Conservation (phyloP, 2,888 invertebrate species). For the Ditylenchus weischeri region DNA sequence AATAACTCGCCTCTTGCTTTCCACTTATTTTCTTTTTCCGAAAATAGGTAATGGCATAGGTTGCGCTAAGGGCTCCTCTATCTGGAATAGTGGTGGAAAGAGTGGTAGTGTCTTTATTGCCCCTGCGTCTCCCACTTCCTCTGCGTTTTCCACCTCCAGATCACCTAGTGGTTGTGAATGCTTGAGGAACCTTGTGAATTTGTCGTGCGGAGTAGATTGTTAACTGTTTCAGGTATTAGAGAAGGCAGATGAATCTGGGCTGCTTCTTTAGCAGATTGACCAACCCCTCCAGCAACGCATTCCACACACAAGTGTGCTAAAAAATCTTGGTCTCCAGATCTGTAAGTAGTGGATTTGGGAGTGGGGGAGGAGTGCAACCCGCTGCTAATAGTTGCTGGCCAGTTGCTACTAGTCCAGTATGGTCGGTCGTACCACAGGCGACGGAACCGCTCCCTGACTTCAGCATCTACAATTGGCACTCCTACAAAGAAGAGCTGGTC, state of each 20-base stretch:
- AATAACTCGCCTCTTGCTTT: too few species aligned
- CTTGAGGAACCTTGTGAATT: background rate
- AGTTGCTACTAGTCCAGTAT: conserved; percentile 1
- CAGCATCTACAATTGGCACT: conserved; percentile 32
- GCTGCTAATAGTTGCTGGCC: background rate
- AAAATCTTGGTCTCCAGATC: background rate
- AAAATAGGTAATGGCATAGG: too few species aligned
- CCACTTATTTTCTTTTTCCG: too few species aligned
- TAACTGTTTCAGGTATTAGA: background rate
- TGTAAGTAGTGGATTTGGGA: background rate
- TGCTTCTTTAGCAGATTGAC: conserved; percentile 4
- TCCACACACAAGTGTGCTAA: background rate
- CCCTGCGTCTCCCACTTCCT: background rate
- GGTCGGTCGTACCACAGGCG: conserved; percentile 16
- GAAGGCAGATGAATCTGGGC: conserved; percentile 3
- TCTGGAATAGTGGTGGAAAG: too few species aligned
- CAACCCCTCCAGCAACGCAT: conserved; percentile 1
- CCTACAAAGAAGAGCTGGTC: conserved; percentile 29
- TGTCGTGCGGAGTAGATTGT: background rate
- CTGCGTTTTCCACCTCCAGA: background rate
- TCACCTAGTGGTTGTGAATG: background rate
- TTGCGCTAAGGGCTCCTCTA: too few species aligned
- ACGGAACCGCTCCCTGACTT: conserved; percentile 30
- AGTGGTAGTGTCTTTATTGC: too few species aligned
- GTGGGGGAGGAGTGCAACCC: background rate